Evolutionary conservation across 2,888 invertebrate genomes (phyloP).

Genomic region (Idaea aversata): DNA sequence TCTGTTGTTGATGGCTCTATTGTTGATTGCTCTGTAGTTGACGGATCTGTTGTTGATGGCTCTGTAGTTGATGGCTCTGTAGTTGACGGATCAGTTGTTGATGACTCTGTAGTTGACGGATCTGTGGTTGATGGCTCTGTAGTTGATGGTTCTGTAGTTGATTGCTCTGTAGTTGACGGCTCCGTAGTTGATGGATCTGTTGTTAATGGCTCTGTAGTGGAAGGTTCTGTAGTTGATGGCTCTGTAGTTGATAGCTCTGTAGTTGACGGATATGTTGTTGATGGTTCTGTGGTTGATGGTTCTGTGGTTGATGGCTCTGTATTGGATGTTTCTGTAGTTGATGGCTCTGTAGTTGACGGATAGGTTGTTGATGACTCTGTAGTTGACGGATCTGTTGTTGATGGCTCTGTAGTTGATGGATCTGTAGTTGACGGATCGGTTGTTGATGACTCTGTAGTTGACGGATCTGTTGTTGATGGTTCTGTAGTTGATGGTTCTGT

Average conservation of each 20-base stretch:
- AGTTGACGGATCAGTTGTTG: constrained; percentile 2
- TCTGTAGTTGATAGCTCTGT: background rate
- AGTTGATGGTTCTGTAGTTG: background rate
- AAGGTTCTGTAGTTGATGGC: background rate
- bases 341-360: background rate
- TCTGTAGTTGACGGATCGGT: no score
- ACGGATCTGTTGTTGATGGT: background rate
- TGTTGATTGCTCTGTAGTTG: background rate
- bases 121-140: background rate
- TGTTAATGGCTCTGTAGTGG: background rate
- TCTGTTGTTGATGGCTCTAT: background rate
- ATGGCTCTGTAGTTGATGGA: background rate
- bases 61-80: constrained; percentile 2
- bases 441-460: background rate
- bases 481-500: background rate
- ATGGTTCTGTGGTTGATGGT: background rate
- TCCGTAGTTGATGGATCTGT: background rate
- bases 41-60: background rate
- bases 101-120: background rate
- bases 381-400: background rate
- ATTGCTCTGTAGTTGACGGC: background rate
- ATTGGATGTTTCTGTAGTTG: background rate
- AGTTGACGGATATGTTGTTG: background rate
- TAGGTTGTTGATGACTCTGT: background rate
- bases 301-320: background rate